phyloP scores from a whole-genome alignment of 2,888 invertebrate species.

The Escarpia spicata region DNA sequence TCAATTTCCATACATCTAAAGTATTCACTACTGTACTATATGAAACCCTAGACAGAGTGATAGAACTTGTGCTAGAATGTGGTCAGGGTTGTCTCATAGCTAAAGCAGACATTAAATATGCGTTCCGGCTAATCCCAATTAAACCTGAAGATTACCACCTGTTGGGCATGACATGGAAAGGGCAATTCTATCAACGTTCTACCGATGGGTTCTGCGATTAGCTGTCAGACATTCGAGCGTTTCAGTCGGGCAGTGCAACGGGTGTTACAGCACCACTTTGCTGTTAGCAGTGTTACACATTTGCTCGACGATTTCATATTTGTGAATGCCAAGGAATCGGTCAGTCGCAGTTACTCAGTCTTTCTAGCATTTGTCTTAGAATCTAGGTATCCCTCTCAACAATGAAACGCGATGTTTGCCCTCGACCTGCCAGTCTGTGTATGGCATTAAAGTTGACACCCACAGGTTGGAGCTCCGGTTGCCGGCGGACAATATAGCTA shows the following conservation, averaged over 20 bases:
- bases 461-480: background rate
- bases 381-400: background rate
- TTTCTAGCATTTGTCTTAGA: background rate
- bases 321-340: background rate
- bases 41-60: background rate
- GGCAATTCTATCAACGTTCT: background rate
- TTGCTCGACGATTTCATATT: background rate
- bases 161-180: slow-evolving; percentile 27
- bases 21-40: background rate
- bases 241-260: background rate
- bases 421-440: background rate
- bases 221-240: slow-evolving; percentile 18
- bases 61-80: background rate
- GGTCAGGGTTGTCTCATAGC: slow-evolving; percentile 28
- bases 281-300: background rate
- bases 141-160: slow-evolving; percentile 26
- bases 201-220: background rate
- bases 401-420: background rate
- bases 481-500: background rate
- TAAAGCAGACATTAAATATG: slow-evolving; percentile 35
- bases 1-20: no score
- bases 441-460: slow-evolving; percentile 20
- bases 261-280: background rate
- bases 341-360: background rate
- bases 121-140: slow-evolving; percentile 30